Base-by-base conservation (phyloP, 2,113 vertebrate species). In the Ivindomyrus marchei region DNA sequence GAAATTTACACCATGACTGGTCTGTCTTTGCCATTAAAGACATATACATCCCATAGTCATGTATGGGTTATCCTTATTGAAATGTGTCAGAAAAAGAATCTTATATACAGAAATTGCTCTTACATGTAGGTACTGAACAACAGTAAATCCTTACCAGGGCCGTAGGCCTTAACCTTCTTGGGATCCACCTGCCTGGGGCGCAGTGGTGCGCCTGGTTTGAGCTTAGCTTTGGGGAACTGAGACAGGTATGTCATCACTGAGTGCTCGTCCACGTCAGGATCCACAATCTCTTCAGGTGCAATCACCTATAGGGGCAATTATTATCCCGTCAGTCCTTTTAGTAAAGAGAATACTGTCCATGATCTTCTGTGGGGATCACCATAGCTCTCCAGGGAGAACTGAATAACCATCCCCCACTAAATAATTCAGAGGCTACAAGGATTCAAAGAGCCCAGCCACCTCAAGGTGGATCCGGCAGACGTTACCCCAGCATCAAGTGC, bases 191-290 rank as follows among this genome's bases (percentile, higher is more conserved):
- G 97, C 92, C 96, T 98, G 86, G 96, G 92, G 86, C 91, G 96
- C 42, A 98, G 92, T 80, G 97, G 95, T 87, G 98, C 97, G 0
- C 97, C 97, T 0, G 98, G 97, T 91, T 98, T 98, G 88, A 98
- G 96, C 90, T 98, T 98, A 74, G 98, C 96, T 90, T 98, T 98
- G 77, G 98, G 98, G 94, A 98, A 98, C 96, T 98, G 98, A 87
- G 98, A 98, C 92, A 98, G 95, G 95, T 98, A 98, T 47, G 98
- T 98, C 98, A 98, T 98, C 89, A 98, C 98, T 0, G 98, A 98
- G 92, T 98, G 98, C 90, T 98, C 98, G 17, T 98, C 98, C 92
- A 98, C 98, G 36, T 98, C 96, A 92, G 97, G 98, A 93, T 98
- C 97, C 92, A 98, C 98, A 0, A 98, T 98, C 94, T 98, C 98